These are phyloP conservation scores for Hystrix brachyura DNA, from an alignment of 2,113 vertebrate genomes.

Conservation along the genomic window DNA sequence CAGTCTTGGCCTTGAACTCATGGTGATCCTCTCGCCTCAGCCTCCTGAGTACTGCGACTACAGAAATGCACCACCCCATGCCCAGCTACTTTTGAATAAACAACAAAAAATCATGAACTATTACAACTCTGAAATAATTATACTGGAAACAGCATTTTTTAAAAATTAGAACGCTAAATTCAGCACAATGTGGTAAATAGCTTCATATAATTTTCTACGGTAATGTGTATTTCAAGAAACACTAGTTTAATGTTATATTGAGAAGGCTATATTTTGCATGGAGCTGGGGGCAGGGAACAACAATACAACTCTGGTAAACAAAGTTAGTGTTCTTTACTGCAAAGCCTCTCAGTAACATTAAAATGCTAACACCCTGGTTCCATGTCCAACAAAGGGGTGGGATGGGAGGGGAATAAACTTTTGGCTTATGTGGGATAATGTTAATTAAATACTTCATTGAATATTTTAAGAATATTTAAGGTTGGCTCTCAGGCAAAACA, in stretches of 20 bases:
- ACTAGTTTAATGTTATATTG: background rate
- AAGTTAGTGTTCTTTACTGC: background rate
- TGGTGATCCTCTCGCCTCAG: too few relatives aligned
- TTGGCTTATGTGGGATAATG: slow-evolving; percentile 1
- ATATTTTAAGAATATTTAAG: slow-evolving; percentile 39
- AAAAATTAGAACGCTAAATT: slow-evolving; percentile 10
- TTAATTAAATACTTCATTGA: slow-evolving; percentile 33
- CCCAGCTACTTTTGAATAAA: slow-evolving; percentile 46
- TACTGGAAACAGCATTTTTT: slow-evolving; percentile 12
- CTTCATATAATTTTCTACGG: slow-evolving; percentile 37
- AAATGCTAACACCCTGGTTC: background rate
- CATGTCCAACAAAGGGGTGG: slow-evolving; percentile 7
- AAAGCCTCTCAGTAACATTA: slow-evolving; percentile 18
- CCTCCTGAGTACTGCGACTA: too few relatives aligned
- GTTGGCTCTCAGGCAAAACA: background rate
- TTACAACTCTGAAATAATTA: slow-evolving; percentile 10
- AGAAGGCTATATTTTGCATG: slow-evolving; percentile 2
- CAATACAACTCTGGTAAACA: background rate
- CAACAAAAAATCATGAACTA: background rate
- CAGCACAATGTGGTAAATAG: background rate
- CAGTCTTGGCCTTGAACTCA: too few relatives aligned
- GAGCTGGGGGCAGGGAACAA: background rate
- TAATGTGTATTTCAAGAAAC: background rate
- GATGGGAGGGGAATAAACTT: background rate
- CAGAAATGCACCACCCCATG: too few relatives aligned